These are phyloP conservation scores for Neria commutata DNA, from an alignment of 2,888 invertebrate genomes.

Conservation along the genomic window DNA sequence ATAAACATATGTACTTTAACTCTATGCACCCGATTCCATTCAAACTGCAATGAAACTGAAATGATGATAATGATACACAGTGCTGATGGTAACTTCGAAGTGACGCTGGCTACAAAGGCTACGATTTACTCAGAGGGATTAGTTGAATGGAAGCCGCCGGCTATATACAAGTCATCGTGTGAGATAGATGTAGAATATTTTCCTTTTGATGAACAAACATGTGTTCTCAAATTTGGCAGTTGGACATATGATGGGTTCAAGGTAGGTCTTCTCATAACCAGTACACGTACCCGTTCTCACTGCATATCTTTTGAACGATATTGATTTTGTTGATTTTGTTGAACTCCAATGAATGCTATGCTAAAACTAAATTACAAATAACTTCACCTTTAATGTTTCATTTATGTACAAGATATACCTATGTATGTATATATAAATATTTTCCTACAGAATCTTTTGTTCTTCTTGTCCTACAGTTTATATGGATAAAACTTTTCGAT, in stretches of 20 bases:
- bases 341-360: neutral
- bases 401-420: no score
- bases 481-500: neutral
- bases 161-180: constrained; percentile 97
- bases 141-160: constrained; percentile 97
- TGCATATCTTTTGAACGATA: neutral
- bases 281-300: neutral
- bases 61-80: constrained; percentile 67
- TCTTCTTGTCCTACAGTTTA: no score
- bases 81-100: constrained; percentile 95
- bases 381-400: no score
- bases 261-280: constrained; percentile 68
- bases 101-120: constrained; percentile 93
- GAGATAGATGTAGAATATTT: constrained; percentile 96
- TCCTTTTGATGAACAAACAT: constrained; percentile 96
- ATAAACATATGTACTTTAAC: no score
- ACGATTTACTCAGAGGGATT: constrained; percentile 90
- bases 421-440: neutral
- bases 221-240: constrained; percentile 96
- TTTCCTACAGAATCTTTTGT: no score
- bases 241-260: constrained; percentile 98
- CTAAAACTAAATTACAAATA: no score
- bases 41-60: no score
- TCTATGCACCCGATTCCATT: no score
- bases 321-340: neutral